Evolutionary conservation across 2,888 invertebrate genomes (phyloP).

Genomic region (Drosophila vallismaia): DNA sequence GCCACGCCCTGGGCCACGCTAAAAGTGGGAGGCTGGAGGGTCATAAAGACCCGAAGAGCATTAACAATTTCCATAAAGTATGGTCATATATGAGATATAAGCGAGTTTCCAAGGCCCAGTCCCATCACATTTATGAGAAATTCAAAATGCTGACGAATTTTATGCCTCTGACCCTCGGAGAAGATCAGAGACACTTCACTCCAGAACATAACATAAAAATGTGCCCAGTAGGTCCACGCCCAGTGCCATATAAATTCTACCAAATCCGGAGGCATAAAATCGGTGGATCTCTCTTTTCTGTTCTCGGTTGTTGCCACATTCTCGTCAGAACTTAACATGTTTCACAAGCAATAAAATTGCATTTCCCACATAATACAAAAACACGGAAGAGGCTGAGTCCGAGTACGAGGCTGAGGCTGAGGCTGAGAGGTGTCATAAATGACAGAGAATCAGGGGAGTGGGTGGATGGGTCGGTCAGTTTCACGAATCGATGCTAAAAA

Average conservation of each 20-base stretch:
- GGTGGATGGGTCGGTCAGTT: conserved; percentile 20
- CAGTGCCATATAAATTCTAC: conserved; percentile 67
- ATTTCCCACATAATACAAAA: conserved; percentile 80
- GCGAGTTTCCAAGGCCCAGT: conserved; percentile 19
- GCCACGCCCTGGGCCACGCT: conserved; percentile 24
- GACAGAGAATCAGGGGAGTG: conserved; percentile 7
- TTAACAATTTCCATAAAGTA: conserved; percentile 48
- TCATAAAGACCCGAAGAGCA: conserved; percentile 34
- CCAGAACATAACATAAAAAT: conserved; percentile 36
- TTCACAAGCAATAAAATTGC: conserved; percentile 82
- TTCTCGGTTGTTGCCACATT: conserved; percentile 52
- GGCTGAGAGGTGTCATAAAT: conserved; percentile 38
- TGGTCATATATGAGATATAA: conserved; percentile 13
- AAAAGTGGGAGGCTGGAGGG: conserved; percentile 16
- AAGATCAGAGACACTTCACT: conserved; percentile 36
- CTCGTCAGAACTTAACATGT: conserved; percentile 74
- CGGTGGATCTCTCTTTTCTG: conserved; percentile 16
- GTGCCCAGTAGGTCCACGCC: conserved; percentile 54
- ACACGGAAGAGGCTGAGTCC: not conserved
- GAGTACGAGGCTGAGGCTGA: conserved; percentile 3
- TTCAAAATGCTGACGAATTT: conserved; percentile 51
- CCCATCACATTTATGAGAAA: conserved; percentile 47
- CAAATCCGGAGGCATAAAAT: conserved; percentile 65
- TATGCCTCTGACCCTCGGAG: conserved; percentile 23
- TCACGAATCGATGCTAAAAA: conserved; percentile 72